Evolutionary conservation across 2,888 invertebrate genomes (phyloP), one percentile per base, ranked within the genome.

Genomic region (Drosophila mulleri): DNA sequence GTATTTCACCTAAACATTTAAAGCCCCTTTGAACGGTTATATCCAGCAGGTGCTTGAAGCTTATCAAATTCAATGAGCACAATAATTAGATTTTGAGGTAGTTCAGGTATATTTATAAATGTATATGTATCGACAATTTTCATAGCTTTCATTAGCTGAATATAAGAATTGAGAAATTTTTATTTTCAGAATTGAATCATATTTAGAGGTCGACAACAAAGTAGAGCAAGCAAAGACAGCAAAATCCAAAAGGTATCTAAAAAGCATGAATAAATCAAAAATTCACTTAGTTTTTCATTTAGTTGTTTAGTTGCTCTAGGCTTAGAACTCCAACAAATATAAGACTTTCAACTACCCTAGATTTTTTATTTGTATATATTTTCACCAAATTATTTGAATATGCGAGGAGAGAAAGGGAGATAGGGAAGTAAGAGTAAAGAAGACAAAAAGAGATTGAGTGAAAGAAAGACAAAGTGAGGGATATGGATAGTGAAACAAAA

Each of bases 131-230:
- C 54, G 53, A 58, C n/a, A 18, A 41, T 29, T 44, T 16, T 57
- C 59, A 29, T 29, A 48, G 48, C 39, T 41, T 59, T 8, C 29
- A 50, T 20, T 48, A 37, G 66, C 56, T 67, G 67, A 47, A 57
- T 67, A 56, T 67, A 67, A 67, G 57, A 67, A 67, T 47, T 67
- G 67, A 67, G 67, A 47, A 67, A 67, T 67, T 67, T 67, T 39
- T 67, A 67, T 48, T 67, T 67, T 35, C 67, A 67, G 67, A 67
- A 47, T 47, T 67, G 67, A 67, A 67, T 67, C 67, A 67, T 67
- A 67, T 67, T 67, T 67, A 67, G 67, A 67, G 56, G 67, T 48
- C 67, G 32, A 42, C n/a, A 67, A 57, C 61, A 61, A 61, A 39
- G 41, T 58, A 67, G 58, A 57, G 57, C 57, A 58, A 54, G 54